Conservation (phyloP, 2,888 invertebrate species). For the Cerastis rubricosa region DNA sequence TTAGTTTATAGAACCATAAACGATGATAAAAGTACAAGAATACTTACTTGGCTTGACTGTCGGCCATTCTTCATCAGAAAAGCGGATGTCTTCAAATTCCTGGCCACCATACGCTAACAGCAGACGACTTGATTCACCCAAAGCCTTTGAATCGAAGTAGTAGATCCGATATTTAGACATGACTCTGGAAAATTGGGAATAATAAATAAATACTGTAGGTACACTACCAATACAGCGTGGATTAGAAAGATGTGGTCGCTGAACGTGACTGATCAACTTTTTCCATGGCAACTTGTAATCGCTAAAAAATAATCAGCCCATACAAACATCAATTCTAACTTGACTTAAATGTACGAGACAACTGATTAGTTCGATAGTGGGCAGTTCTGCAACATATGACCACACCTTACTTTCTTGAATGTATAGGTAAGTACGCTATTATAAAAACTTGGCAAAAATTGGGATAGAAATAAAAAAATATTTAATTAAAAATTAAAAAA, state of each 20-base stretch:
- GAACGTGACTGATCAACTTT: not conserved
- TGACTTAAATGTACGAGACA: not conserved
- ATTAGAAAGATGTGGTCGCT: not conserved
- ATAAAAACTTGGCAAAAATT: no score
- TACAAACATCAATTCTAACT: not conserved
- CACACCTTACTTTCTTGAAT: not conserved
- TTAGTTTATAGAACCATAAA: not conserved
- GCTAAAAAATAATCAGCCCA: not conserved
- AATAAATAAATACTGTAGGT: not conserved
- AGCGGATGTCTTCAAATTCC: conserved; percentile 91
- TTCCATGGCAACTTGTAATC: not conserved
- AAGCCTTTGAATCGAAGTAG: conserved; percentile 91
- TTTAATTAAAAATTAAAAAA: no score
- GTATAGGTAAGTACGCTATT: no score
- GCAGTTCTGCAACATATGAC: not conserved
- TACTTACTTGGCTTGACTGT: conserved; percentile 11
- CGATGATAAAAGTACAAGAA: not conserved
- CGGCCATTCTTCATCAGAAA: conserved; percentile 68
- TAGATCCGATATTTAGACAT: conserved; percentile 89
- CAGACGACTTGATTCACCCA: conserved; percentile 91
- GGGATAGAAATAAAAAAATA: no score
- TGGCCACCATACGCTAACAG: conserved; percentile 91
- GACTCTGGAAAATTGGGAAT: conserved; percentile 16
- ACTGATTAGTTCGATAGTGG: not conserved
- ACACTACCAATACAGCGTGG: not conserved